Evolutionary conservation across 2,113 vertebrate species (phyloP).

Genomic region (Leucoraja erinaceus): DNA sequence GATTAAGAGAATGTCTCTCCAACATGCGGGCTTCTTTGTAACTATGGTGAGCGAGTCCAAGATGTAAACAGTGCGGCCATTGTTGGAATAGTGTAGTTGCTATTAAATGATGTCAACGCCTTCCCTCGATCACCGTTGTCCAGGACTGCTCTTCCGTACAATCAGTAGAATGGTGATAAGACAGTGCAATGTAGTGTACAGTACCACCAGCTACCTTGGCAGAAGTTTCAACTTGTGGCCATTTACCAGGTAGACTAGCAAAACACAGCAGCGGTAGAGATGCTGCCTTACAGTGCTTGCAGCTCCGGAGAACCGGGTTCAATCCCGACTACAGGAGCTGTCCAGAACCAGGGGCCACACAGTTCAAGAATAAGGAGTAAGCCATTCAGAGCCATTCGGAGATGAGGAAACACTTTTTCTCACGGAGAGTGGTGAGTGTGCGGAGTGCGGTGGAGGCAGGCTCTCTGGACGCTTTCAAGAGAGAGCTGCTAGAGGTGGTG

Average conservation of each 20-base stretch:
- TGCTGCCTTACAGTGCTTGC: too few relatives aligned
- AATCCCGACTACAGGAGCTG: too few relatives aligned
- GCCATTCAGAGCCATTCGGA: too few relatives aligned
- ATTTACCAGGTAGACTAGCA: neutral
- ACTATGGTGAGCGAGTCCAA: neutral
- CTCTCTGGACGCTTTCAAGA: too few relatives aligned
- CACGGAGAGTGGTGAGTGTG: too few relatives aligned
- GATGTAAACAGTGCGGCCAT: neutral
- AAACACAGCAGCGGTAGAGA: too few relatives aligned
- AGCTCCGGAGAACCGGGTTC: too few relatives aligned
- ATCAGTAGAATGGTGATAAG: neutral
- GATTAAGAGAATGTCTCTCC: neutral
- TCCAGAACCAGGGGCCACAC: too few relatives aligned
- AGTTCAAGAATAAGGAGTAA: too few relatives aligned
- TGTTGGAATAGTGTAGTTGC: neutral
- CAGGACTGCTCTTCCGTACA: neutral
- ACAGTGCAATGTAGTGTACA: neutral
- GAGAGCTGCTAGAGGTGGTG: too few relatives aligned
- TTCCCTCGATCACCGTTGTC: neutral
- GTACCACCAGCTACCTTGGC: neutral
- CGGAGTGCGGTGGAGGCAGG: too few relatives aligned
- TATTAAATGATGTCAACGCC: neutral
- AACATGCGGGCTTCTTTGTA: neutral
- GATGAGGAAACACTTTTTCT: too few relatives aligned
- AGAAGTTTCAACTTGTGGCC: neutral